Evolutionary conservation across 2,797 vertebrate species (phyloP).

Genomic region (Epinephelus malabaricus): DNA sequence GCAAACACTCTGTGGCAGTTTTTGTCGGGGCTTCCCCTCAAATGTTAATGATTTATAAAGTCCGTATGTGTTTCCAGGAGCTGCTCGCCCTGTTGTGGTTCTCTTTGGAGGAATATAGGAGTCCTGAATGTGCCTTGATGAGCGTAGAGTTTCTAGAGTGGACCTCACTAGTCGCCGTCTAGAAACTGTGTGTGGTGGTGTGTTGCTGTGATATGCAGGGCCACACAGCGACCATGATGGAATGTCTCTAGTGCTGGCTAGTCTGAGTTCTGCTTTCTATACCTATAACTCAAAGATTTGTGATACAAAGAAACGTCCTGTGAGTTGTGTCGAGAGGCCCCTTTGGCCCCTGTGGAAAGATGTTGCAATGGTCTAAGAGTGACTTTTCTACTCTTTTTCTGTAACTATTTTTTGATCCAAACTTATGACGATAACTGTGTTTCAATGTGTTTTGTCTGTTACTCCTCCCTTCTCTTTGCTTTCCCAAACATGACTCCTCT

Average conservation of each 20-base stretch:
- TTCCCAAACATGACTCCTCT: conserved; percentile 76
- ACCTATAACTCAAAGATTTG: conserved; percentile 66
- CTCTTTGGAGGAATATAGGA: conserved; percentile 44
- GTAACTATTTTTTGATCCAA: conserved; percentile 63
- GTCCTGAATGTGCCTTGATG: conserved; percentile 87
- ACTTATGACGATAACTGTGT: conserved; percentile 64
- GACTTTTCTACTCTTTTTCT: conserved; percentile 76
- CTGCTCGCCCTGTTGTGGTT: conserved; percentile 22
- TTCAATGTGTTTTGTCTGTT: conserved; percentile 56
- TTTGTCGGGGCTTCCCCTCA: background rate
- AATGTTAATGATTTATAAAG: conserved; percentile 4
- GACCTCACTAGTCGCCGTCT: conserved; percentile 42
- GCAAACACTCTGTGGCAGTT: conserved; percentile 23
- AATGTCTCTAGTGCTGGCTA: conserved; percentile 83
- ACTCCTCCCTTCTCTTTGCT: conserved; percentile 62
- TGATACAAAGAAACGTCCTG: conserved; percentile 63
- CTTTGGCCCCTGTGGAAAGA: conserved; percentile 62
- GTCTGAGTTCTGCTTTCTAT: conserved; percentile 80
- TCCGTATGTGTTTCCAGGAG: conserved; percentile 38
- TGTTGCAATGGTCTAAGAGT: conserved; percentile 42
- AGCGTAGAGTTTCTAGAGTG: conserved; percentile 64
- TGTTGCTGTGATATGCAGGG: conserved; percentile 60
- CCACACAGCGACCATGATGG: conserved; percentile 69
- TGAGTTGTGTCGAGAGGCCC: conserved; percentile 58
- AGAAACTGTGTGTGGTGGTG: conserved; percentile 45